Evolutionary conservation across 2,797 vertebrate genomes (phyloP).

Genomic region (Cyprinella venusta): DNA sequence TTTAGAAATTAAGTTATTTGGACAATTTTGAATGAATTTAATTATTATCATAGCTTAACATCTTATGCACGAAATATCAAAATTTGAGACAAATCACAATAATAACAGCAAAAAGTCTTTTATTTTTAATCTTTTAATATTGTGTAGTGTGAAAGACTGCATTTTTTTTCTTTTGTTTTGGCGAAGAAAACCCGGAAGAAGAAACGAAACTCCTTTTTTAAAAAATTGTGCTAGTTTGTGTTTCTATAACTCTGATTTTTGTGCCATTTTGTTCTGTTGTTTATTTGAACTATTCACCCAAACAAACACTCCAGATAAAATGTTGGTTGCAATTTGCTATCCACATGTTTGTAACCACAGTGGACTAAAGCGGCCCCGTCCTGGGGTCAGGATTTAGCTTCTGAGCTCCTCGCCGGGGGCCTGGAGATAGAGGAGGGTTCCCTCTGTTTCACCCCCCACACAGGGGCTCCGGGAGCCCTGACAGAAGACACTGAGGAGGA

Average conservation of each 20-base stretch:
- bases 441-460: conserved; percentile 57
- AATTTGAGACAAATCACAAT: background rate
- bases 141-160: background rate
- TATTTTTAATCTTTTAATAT: background rate
- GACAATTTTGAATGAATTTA: background rate
- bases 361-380: conserved; percentile 13
- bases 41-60: background rate
- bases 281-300: background rate
- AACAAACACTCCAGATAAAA: background rate
- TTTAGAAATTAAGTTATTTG: background rate
- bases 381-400: conserved; percentile 61
- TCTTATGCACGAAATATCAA: background rate
- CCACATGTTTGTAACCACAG: conserved; percentile 37
- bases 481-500: conserved; percentile 60
- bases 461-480: conserved; percentile 45
- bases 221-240: background rate
- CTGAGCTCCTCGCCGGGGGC: conserved; percentile 58
- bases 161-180: background rate
- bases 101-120: background rate
- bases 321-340: conserved; percentile 7
- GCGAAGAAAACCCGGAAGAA: background rate
- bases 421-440: conserved; percentile 47
- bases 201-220: background rate
- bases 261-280: background rate
- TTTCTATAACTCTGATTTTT: background rate